phyloP scores from a whole-genome alignment of 2,797 vertebrate species.

The Pangasius krempfi region DNA sequence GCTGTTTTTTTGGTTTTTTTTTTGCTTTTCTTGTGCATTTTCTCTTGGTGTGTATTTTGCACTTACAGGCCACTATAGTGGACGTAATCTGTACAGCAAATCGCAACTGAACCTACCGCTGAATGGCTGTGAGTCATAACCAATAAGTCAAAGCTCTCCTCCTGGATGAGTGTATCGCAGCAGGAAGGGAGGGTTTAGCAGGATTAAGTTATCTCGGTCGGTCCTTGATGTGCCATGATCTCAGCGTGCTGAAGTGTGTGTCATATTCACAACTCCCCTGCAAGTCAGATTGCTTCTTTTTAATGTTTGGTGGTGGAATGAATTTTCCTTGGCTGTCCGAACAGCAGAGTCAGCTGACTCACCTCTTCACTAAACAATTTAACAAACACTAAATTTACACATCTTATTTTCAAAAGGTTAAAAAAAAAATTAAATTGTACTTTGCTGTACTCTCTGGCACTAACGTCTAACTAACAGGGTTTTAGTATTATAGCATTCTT shows the following conservation, averaged over 20 bases:
- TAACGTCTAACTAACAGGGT: background rate
- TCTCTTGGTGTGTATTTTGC: background rate
- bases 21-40: background rate
- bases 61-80: background rate
- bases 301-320: background rate
- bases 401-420: background rate
- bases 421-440: background rate
- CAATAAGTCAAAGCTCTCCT: constrained; percentile 22
- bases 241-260: constrained; percentile 3
- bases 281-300: background rate
- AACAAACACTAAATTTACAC: background rate
- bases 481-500: background rate
- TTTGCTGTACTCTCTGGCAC: too few species aligned
- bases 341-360: background rate
- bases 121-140: constrained; percentile 40
- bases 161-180: background rate
- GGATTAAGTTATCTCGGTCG: constrained; percentile 26
- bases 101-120: constrained; percentile 6
- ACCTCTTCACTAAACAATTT: background rate
- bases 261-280: background rate
- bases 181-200: constrained; percentile 14
- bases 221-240: constrained; percentile 25
- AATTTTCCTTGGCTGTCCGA: background rate
- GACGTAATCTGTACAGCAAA: constrained; percentile 15
- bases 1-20: background rate